These are phyloP conservation scores for Orthosia gothica DNA, from an alignment of 2,888 invertebrate species.

Conservation along the genomic window DNA sequence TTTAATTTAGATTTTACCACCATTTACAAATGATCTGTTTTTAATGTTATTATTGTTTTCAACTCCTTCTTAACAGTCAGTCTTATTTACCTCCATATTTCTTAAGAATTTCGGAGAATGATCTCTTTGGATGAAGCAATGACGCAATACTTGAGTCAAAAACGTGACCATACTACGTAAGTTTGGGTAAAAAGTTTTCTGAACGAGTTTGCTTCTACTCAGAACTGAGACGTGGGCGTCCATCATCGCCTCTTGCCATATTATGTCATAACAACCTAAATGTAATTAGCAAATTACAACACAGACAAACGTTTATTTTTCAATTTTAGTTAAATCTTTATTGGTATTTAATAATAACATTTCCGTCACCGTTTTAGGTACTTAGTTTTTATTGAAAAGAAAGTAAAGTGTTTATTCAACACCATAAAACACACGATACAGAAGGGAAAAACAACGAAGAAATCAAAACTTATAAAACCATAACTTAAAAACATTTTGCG, in stretches of 20 bases:
- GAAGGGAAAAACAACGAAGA: too few relatives aligned
- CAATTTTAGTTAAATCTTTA: too few relatives aligned
- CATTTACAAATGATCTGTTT: neutral
- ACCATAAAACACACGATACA: too few relatives aligned
- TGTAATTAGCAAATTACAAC: neutral
- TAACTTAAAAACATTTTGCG: too few relatives aligned
- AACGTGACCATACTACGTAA: neutral
- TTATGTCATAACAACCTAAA: neutral
- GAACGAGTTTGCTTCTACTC: neutral
- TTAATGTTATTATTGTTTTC: neutral
- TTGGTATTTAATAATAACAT: too few relatives aligned
- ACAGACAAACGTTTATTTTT: neutral
- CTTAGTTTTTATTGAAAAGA: too few relatives aligned
- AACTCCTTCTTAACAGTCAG: neutral
- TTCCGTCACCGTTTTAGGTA: too few relatives aligned
- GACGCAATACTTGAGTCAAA: neutral
- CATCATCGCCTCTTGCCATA: neutral
- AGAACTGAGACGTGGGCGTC: neutral
- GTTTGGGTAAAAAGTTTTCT: too few relatives aligned
- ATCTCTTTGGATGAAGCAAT: neutral
- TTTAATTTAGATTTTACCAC: too few relatives aligned
- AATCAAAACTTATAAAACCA: neutral
- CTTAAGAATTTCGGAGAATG: neutral
- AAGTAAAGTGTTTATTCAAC: too few relatives aligned
- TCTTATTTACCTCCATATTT: neutral